Evolutionary conservation across 2,797 vertebrate species (phyloP).

Genomic region (Galagoides demidoff): DNA sequence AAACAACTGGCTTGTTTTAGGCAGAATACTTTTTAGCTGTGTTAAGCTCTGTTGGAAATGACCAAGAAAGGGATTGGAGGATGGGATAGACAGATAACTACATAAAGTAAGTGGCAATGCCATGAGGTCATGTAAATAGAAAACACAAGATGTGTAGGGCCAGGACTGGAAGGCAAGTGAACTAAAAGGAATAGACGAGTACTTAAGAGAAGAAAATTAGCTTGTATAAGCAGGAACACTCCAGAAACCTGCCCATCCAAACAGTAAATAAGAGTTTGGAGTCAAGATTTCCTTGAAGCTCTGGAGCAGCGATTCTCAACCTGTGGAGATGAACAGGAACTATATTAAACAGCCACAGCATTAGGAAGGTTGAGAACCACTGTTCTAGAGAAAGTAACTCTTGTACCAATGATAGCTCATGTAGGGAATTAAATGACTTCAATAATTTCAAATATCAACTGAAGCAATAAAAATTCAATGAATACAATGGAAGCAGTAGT

Average conservation of each 20-base stretch:
- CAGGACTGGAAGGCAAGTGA: background rate
- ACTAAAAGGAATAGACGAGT: background rate
- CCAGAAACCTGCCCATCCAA: background rate
- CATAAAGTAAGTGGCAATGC: background rate
- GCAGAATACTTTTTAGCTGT: background rate
- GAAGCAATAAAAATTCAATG: background rate
- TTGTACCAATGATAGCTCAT: background rate
- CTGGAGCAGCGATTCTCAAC: background rate
- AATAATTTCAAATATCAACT: background rate
- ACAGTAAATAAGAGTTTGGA: background rate
- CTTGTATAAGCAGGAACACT: background rate
- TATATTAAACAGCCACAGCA: too few species aligned
- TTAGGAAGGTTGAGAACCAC: too few species aligned
- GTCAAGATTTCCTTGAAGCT: conserved; percentile 1
- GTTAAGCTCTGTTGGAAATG: background rate
- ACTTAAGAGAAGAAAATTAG: conserved; percentile 10
- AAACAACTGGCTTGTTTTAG: background rate
- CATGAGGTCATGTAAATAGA: background rate
- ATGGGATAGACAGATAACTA: background rate
- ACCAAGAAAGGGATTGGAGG: background rate
- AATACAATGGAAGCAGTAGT: background rate
- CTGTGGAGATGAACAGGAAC: too few species aligned
- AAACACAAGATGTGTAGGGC: background rate
- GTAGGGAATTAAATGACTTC: conserved; percentile 24
- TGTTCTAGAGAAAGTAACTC: background rate